phyloP scores from a whole-genome alignment of 2,888 invertebrate genomes.

The Athalia rosae region DNA sequence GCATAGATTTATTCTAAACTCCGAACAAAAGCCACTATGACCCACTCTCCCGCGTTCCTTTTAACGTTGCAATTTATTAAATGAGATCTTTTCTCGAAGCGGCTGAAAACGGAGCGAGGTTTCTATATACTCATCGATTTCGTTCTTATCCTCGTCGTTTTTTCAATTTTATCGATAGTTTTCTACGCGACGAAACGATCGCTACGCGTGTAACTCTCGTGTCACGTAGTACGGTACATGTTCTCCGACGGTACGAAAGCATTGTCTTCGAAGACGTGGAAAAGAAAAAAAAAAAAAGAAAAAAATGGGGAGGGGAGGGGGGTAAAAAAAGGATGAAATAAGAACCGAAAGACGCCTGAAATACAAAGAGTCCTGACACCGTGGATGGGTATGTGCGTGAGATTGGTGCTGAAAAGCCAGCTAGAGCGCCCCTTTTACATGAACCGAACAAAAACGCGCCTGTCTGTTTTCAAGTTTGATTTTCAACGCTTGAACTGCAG shows the following conservation, averaged over 20 bases:
- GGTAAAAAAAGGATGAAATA: conserved; percentile 34
- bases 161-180: not conserved
- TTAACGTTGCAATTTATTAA: not conserved
- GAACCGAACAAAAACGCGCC: conserved; percentile 43
- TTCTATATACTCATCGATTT: too few species aligned
- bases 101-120: not conserved
- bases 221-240: conserved; percentile 17
- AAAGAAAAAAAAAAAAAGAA: conserved; percentile 1
- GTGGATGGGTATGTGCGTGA: not conserved
- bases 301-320: too few species aligned
- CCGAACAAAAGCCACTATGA: conserved; percentile 7
- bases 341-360: conserved; percentile 30
- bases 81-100: not conserved
- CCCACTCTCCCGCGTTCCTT: conserved; percentile 11
- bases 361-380: conserved; percentile 8
- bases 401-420: conserved; percentile 21
- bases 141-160: not conserved
- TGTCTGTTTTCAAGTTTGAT: conserved; percentile 41
- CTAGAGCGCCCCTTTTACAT: conserved; percentile 35
- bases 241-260: conserved; percentile 7
- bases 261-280: conserved; percentile 41
- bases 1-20: not conserved
- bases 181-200: conserved; percentile 13
- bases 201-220: conserved; percentile 16
- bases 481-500: conserved; percentile 42